These are phyloP conservation scores for Noctua janthe DNA, from an alignment of 2,888 invertebrate genomes.

Conservation along the genomic window DNA sequence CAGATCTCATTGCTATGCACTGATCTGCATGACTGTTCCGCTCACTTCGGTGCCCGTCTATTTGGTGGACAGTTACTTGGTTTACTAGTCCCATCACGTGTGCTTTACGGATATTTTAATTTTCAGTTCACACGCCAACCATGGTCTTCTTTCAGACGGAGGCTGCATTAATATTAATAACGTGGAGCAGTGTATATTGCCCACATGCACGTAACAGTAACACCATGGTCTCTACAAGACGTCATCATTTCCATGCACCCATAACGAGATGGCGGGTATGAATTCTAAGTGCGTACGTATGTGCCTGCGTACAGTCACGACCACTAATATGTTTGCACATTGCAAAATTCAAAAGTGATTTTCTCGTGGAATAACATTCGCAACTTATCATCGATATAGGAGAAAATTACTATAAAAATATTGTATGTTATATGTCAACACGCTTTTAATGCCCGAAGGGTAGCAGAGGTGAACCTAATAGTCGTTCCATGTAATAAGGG, in stretches of 20 bases:
- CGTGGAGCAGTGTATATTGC: constrained; percentile 67
- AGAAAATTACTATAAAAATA: background rate
- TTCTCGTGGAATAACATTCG: background rate
- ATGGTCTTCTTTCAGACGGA: constrained; percentile 81
- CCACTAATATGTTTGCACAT: background rate
- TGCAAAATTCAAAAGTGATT: background rate
- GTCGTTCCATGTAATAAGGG: background rate
- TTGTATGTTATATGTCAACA: background rate
- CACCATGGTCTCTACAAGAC: constrained; percentile 52
- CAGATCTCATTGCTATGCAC: constrained; percentile 61
- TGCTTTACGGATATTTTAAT: constrained; percentile 87
- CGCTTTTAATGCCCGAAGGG: background rate
- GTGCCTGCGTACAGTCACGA: background rate
- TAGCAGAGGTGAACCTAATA: background rate
- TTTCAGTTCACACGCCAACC: constrained; percentile 87
- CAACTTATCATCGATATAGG: background rate
- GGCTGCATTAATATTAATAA: constrained; percentile 84
- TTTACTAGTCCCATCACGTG: constrained; percentile 80
- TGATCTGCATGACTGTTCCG: constrained; percentile 45
- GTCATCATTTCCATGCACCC: constrained; percentile 62
- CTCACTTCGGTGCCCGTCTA: constrained; percentile 43
- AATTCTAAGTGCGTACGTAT: constrained; percentile 55
- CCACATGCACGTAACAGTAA: constrained; percentile 70
- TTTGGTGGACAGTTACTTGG: constrained; percentile 69
- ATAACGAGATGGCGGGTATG: constrained; percentile 61